Evolutionary conservation across 2,113 vertebrate species (phyloP), one percentile per base, ranked within the genome.

Genomic region (Limanda limanda): DNA sequence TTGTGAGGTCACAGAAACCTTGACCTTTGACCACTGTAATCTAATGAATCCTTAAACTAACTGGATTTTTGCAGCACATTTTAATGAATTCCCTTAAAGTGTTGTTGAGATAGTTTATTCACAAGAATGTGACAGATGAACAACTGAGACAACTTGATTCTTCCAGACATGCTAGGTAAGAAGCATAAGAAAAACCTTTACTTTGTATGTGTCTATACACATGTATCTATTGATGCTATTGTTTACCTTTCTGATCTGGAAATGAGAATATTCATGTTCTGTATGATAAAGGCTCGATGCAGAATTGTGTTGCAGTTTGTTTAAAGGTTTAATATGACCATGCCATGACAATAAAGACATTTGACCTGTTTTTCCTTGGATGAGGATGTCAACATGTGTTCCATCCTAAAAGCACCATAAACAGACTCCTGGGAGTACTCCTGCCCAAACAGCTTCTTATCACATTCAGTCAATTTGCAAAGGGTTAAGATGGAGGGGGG

Each of bases 391-490:
- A 23, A 55, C 52, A 21, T 55, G 2, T 55, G 11, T 1, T 8
- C n/a, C 20, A 13, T 23, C 52, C n/a, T 2, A 55, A 55, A 51
- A 5, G 10, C 25, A 59, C 1, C 25, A 7, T 6, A 17, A 59
- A 35, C 27, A 27, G 35, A 59, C 57, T 35, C 20, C 57, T 35
- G 57, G 15, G 18, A 18, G 25, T 1, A 17, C 57, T 59, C 15
- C 57, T 31, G 52, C 52, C 52, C 52, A 55, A 23, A 55, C n/a
- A 23, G 21, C 21, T 55, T 13, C 10, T 67, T 25, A 78, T 75
- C 56, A 27, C 31, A 59, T 64, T 73, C 21, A 77, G 21, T 58
- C 47, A n/a, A 76, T 77, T 35, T 61, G 42, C 66, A 80, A 63
- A 73, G 56, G 27, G 20, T 42, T 65, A 78, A 69, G 21, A 68